Base-by-base conservation (phyloP, 1,140 invertebrate species). In the Leptinotarsa defecta region DNA sequence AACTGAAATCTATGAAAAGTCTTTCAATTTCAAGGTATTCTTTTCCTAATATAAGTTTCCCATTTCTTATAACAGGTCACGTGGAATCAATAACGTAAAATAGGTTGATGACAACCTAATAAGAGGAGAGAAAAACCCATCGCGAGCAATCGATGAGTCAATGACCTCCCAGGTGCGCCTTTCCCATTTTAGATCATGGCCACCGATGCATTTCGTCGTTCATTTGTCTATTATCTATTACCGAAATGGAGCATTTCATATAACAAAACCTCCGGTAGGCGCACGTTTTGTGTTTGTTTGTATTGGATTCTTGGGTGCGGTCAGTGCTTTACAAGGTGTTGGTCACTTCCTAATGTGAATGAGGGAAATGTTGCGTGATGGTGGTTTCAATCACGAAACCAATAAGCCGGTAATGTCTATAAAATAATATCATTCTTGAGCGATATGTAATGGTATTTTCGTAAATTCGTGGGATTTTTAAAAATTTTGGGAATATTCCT, bases 181-280 rank as follows among this genome's bases (percentile, higher is more conserved):
- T 57, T 57, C 52, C 52, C 52, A 57, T 57, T 57, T 57, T 19
- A 57, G 52, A 57, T 57, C 52, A 19, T 57, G 17, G 52, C n/a
- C 52, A 57, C 6, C 17, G 52, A 57, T 57, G 52, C n/a, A 57
- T 57, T 57, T 57, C 52, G 13, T 57, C 17, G 52, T 57, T 57
- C 52, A 57, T 57, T 57, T 57, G 52, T 57, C 52, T 57, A 57
- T 57, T 57, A 57, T 57, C 52, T 19, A 57, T 57, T 57, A 57
- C 52, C 52, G 52, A 57, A 57, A 17, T 57, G 52, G 52, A 15
- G 52, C 52, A 57, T 57, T 57, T 57, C 52, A 57, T 19, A 57
- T 57, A 57, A 57, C n/a, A 57, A 57, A 57, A 57, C n/a, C 15
- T 17, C n/a, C 52, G 52, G 52, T 43, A 43, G 34, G 34, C 34